phyloP scores from a whole-genome alignment of 30 jellyfish, hydroid and myxozoan species.

The Pelagia noctiluca region DNA sequence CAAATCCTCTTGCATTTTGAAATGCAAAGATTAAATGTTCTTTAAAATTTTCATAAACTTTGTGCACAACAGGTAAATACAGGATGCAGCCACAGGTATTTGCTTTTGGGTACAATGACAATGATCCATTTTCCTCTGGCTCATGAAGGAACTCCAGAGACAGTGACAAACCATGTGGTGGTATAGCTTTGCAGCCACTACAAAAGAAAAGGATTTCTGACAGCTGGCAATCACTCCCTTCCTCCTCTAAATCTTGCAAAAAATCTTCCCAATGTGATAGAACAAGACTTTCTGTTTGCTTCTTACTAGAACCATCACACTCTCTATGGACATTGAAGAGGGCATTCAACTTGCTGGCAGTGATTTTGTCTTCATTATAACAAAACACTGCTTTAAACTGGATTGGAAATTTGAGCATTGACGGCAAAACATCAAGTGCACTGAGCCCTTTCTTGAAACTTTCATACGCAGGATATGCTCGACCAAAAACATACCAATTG shows the following conservation, averaged over 20 bases:
- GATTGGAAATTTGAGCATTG: constrained; percentile 29
- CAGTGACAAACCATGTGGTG: constrained; percentile 55
- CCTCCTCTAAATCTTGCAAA: constrained; percentile 52
- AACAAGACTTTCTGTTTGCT: constrained; percentile 49
- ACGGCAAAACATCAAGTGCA: constrained; percentile 30
- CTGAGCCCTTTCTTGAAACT: constrained; percentile 55
- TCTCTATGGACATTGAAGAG: constrained; percentile 54
- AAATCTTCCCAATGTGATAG: constrained; percentile 51
- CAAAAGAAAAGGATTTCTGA: constrained; percentile 55
- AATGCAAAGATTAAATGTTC: constrained; percentile 40
- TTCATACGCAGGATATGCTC: constrained; percentile 61
- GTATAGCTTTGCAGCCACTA: constrained; percentile 44
- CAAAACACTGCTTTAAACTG: constrained; percentile 22
- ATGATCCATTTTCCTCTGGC: constrained; percentile 55
- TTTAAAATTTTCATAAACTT: constrained; percentile 29
- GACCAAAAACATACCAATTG: constrained; percentile 58
- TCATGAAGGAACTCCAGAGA: constrained; percentile 55
- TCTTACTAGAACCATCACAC: constrained; percentile 47
- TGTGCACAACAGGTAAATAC: constrained; percentile 47
- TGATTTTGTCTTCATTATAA: constrained; percentile 28
- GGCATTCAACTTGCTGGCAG: constrained; percentile 51
- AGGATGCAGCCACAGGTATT: constrained; percentile 65
- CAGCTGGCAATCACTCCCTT: constrained; percentile 38
- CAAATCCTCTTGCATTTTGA: constrained; percentile 53
- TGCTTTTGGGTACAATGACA: constrained; percentile 56